These are phyloP conservation scores for Bedellia somnulentella DNA, from an alignment of 2,888 invertebrate genomes.

Conservation along the genomic window DNA sequence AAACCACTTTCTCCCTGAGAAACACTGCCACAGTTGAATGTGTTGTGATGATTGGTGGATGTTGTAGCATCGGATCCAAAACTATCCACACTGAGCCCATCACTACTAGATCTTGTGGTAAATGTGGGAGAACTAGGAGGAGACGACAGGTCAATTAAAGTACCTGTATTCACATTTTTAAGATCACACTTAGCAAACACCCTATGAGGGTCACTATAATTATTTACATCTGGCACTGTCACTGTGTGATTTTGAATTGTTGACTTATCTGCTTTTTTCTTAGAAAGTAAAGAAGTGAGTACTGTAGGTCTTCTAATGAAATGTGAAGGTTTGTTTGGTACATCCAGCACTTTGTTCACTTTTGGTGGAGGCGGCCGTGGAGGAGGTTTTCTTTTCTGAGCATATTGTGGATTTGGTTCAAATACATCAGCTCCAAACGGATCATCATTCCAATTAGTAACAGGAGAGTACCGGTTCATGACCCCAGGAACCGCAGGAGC, in stretches of 20 bases:
- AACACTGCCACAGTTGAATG: conserved; percentile 63
- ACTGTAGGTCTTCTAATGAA: conserved; percentile 53
- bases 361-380: conserved; percentile 73
- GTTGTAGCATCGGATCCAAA: conserved; percentile 74
- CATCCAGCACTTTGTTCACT: conserved; percentile 36
- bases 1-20: conserved; percentile 79
- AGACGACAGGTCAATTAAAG: conserved; percentile 70
- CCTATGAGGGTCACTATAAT: conserved; percentile 31
- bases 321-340: conserved; percentile 53
- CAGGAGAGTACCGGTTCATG: conserved; percentile 48
- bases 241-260: conserved; percentile 13
- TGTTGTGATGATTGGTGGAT: conserved; percentile 53
- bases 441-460: conserved; percentile 57
- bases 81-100: conserved; percentile 74
- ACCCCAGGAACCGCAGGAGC: conserved; percentile 56
- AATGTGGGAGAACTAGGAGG: conserved; percentile 76
- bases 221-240: conserved; percentile 17
- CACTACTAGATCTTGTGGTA: conserved; percentile 73
- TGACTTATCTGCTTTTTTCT: conserved; percentile 27
- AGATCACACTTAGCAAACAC: conserved; percentile 51
- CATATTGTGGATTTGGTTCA: conserved; percentile 36
- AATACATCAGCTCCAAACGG: conserved; percentile 53
- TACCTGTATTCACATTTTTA: conserved; percentile 48
- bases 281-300: conserved; percentile 33
- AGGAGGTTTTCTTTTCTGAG: conserved; percentile 69